Base-by-base conservation (phyloP, 1,140 invertebrate genomes). In the Zaprionus taronus region DNA sequence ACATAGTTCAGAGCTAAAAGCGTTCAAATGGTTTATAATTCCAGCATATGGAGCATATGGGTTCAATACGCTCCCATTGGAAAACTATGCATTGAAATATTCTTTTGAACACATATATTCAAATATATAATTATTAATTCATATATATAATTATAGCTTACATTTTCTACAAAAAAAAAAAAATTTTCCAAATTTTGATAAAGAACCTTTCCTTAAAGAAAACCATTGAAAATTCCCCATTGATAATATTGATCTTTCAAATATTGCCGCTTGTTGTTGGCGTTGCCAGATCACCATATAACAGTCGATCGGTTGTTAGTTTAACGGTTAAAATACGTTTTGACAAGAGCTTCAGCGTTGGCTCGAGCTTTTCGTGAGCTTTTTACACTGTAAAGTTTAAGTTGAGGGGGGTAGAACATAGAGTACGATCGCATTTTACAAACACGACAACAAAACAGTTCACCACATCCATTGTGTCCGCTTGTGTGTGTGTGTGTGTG, bases 371-470 rank as follows among this genome's bases (percentile, higher is more conserved):
- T 51, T 51, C 1, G 12, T 49, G 22, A 63, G 61, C 61, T 51
- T 51, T 64, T 51, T 11, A 20, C 47, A 6, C 17, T 17, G 20
- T 22, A 60, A 38, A 60, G 24, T n/a, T 5, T 14, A 14, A 38
- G 6, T 5, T 17, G 55, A 56, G 51, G 31, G 22, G 22, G n/a
- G 9, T 15, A 6, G 11, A 26, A 17, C 34, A 22, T 36, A 26
- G 44, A 14, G 5, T 41, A 47, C 24, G 67, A 70, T 70, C 67
- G 38, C n/a, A 47, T 28, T 31, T 61, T 4, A 47, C 26, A 41
- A 44, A 28, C 6, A 66, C 31, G 22, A 41, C 22, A n/a, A 12
- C 2, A 44, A 71, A 71, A 71, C n/a, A 47, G 28, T 28, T 47
- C 41, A 41, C 38, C 38, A 47, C 41, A 47, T n/a, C 41, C 41